Base-by-base conservation (phyloP, 2,113 vertebrate genomes). In the Psittacara wagleri region DNA sequence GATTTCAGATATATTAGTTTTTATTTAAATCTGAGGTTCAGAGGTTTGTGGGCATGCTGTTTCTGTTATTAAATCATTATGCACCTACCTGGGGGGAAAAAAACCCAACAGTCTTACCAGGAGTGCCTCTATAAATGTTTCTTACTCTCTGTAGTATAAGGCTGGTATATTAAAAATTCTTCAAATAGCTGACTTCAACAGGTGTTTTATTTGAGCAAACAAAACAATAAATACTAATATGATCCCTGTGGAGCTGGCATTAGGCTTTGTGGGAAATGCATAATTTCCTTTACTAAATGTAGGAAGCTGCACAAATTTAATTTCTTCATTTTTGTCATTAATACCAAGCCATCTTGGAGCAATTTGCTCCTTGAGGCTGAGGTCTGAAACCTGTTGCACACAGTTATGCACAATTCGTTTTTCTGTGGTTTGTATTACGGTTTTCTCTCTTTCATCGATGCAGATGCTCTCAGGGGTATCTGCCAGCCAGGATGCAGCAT, bases 41-140 rank as follows among this genome's bases (percentile, higher is more conserved):
- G 85, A 76, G 96, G 95, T 92, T 97, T 95, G 77, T 80, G 86
- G 95, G 86, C 95, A 94, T 97, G 96, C 95, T 97, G 95, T 97
- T 97, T 97, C 86, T 96, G 87, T 97, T 97, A 97, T 97, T 97
- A 97, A 97, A 95, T 93, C 96, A 95, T 91, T 96, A 96, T 91
- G 89, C 87, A 96, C 90, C 92, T 96, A 96, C 70, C 83, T 94
- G 86, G 78, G 74, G 93, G 88, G 49, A 92, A 75, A 91, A 68
- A 92, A 88, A 86, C 82, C 90, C 88, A 77, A 68, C 83, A 87
- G 22, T 70, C 73, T 79, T 92, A 94, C 93, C 51, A 92, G 92
- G 89, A 96, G 88, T 91, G 57, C 91, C 85, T 78, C 83, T 87
- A 80, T 96, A 90, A 97, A 96, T 88, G 92, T 95, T 97, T 96